These are phyloP conservation scores for Seira ritae DNA, from an alignment of 2,888 invertebrate species.

Conservation along the genomic window DNA sequence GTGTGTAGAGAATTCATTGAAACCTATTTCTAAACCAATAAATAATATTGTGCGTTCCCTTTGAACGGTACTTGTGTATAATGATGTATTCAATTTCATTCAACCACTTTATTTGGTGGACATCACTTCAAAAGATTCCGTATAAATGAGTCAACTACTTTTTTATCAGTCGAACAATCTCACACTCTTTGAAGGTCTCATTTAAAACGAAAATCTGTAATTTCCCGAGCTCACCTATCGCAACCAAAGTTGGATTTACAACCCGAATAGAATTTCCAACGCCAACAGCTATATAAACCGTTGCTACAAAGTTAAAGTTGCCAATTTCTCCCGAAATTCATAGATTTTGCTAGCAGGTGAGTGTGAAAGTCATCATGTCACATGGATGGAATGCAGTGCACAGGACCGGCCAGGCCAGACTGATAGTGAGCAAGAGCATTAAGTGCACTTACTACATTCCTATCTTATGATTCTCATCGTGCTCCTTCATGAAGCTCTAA, in stretches of 20 bases:
- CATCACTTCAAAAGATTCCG: too few relatives aligned
- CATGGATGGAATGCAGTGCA: conserved; percentile 16
- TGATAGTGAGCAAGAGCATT: conserved; percentile 19
- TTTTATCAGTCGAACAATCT: too few relatives aligned
- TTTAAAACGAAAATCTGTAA: conserved; percentile 35
- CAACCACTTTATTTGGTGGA: too few relatives aligned
- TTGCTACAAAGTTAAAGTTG: conserved; percentile 28
- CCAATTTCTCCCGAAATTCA: conserved; percentile 48
- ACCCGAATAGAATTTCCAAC: conserved; percentile 43
- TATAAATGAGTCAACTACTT: too few relatives aligned
- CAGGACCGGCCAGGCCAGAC: conserved; percentile 11
- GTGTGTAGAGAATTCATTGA: too few relatives aligned
- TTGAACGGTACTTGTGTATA: too few relatives aligned
- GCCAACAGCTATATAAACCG: not conserved
- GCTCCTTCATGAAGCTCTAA: not conserved
- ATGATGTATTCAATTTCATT: too few relatives aligned
- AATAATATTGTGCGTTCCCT: too few relatives aligned
- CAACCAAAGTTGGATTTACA: not conserved
- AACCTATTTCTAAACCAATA: too few relatives aligned
- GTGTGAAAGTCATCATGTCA: conserved; percentile 27
- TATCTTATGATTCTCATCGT: conserved; percentile 8
- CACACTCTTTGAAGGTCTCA: conserved; percentile 15
- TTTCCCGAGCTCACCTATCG: not conserved
- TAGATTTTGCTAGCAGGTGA: conserved; percentile 55
- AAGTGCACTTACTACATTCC: not conserved